Base-by-base conservation (phyloP, 2,113 vertebrate genomes). In the Dipodomys stephensi region DNA sequence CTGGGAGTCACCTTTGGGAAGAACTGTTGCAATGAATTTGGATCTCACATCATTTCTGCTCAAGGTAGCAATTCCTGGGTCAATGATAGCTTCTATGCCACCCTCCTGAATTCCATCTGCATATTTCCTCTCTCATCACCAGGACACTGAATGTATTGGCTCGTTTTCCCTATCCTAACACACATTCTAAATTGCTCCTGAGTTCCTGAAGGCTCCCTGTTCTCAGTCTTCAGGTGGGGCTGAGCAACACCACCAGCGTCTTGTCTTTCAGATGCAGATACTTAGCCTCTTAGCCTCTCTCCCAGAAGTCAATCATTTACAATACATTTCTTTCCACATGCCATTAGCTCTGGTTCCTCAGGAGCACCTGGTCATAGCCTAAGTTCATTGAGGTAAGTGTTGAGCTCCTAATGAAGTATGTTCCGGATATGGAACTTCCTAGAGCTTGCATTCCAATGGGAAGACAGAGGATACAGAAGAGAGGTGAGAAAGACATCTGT, bases 361-460 rank as follows among this genome's bases (percentile, higher is more conserved):
- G n/a, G n/a, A n/a, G n/a, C n/a, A 6, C 39, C 39, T 39, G 39
- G 39, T 39, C 39, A 39, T 39, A 39, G 39, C 39, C 39, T 39
- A 39, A 39, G 39, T 39, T 39, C 39, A 39, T 39, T 39, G 39
- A 39, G 5, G 1, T 39, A 39, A 39, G 39, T 6, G 10, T 53
- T 18, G 30, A 16, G 25, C 19, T 53, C 65, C 78, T 32, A 0
- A 4, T 2, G 13, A 62, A 1, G 6, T 11, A 4, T 44, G 10
- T 53, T 57, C 8, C 5, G 28, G 11, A 69, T 6, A 6, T 2
- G 65, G 57, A n/a, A n/a, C 57, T 87, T 39, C 18, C 35, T 19
- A 74, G 62, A 65, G 65, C 39, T 67, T 4, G 3, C 28, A 0
- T 32, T 76, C 68, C 16, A 4, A 7, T 10, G 2, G 10, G 62